These are phyloP conservation scores for Caenorhabditis zanzibari DNA, from an alignment of 2,888 invertebrate species.

Conservation along the genomic window DNA sequence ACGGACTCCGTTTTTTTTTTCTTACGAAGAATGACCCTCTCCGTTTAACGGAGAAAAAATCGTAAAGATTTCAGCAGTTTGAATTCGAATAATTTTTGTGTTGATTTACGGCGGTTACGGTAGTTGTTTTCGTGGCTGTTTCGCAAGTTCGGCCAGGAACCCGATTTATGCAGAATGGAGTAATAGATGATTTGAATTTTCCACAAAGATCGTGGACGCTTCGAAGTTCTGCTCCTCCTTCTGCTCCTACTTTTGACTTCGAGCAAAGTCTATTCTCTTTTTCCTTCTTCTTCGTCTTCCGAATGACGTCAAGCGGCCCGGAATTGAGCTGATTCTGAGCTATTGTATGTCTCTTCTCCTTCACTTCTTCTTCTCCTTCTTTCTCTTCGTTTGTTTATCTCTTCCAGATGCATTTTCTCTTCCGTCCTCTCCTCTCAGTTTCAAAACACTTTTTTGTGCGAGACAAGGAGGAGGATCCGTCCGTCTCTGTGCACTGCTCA, in stretches of 20 bases:
- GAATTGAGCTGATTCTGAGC: slow-evolving; percentile 61
- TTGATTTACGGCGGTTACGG: too few relatives aligned
- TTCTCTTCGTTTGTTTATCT: slow-evolving; percentile 47
- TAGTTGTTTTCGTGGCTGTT: too few relatives aligned
- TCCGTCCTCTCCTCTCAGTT: slow-evolving; percentile 27
- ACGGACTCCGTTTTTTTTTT: too few relatives aligned
- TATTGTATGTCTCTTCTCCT: slow-evolving; percentile 24
- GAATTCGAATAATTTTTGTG: too few relatives aligned
- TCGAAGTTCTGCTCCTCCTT: slow-evolving; percentile 18
- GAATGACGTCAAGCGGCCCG: slow-evolving; percentile 60
- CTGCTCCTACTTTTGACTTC: neutral
- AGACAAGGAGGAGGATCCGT: neutral
- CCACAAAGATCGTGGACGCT: too few relatives aligned
- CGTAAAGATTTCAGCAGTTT: too few relatives aligned
- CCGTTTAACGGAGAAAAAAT: too few relatives aligned
- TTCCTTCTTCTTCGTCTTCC: neutral
- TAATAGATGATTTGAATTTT: too few relatives aligned
- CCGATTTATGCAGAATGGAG: too few relatives aligned
- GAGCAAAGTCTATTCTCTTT: slow-evolving; percentile 24
- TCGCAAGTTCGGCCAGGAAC: too few relatives aligned
- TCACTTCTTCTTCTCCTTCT: slow-evolving; percentile 11
- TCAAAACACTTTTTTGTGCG: slow-evolving; percentile 42
- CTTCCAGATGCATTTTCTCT: slow-evolving; percentile 53
- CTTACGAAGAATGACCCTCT: too few relatives aligned
- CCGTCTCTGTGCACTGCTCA: slow-evolving; percentile 38